A percentile compares a stretch with the other conserved stretches of the same genome.
phyloP scores from a whole-genome alignment of 2,113 vertebrate genomes.

The Ia io region DNA sequence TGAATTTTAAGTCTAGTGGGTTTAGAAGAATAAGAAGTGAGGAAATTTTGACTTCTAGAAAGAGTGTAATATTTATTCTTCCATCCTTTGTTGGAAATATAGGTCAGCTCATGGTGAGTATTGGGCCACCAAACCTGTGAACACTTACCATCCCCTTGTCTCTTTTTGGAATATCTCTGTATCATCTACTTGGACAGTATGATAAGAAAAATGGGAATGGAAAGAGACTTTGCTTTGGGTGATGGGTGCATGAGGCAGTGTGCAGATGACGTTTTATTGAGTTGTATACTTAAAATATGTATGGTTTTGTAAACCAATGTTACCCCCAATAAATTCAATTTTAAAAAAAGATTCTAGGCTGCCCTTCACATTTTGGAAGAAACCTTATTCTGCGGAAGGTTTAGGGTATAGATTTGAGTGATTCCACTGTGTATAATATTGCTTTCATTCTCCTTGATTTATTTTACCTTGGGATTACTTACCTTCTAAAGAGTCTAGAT shows the following conservation, averaged over 20 bases:
- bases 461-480: neutral
- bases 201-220: neutral
- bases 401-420: neutral
- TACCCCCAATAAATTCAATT: too few relatives aligned
- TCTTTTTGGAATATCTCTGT: neutral
- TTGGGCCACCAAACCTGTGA: neutral
- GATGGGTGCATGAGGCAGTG: too few relatives aligned
- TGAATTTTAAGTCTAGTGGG: neutral
- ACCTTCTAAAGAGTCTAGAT: neutral
- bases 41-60: neutral
- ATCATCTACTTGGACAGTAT: neutral
- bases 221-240: too few relatives aligned
- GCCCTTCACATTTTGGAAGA: neutral
- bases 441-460: neutral
- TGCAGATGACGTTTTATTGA: too few relatives aligned
- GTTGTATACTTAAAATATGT: too few relatives aligned
- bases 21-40: neutral
- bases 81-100: neutral
- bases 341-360: neutral
- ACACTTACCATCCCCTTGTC: neutral
- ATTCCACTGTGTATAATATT: neutral
- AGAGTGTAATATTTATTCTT: neutral
- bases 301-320: too few relatives aligned
- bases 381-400: neutral
- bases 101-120: neutral